phyloP scores from a whole-genome alignment of 2,797 vertebrate species.

The Galagoides demidoff region DNA sequence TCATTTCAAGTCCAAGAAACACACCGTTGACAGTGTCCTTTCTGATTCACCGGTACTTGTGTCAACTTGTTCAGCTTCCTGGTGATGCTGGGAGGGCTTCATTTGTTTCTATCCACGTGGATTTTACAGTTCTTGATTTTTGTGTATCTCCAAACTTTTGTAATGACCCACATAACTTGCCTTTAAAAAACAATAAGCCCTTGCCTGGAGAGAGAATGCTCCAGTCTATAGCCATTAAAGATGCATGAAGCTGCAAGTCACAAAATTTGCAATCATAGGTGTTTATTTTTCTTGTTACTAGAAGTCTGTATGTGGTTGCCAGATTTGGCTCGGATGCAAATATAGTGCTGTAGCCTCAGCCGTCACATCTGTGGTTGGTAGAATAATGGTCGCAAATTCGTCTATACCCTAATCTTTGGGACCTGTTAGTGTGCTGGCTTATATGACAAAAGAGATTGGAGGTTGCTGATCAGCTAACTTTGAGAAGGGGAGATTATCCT shows the following conservation, averaged over 20 bases:
- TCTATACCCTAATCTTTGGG: not conserved
- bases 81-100: too few species aligned
- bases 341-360: not conserved
- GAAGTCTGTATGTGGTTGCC: not conserved
- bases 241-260: not conserved
- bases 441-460: not conserved
- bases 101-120: too few species aligned
- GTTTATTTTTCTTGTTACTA: not conserved
- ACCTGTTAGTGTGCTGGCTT: not conserved
- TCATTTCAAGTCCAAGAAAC: too few species aligned
- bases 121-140: too few species aligned
- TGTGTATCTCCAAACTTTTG: too few species aligned
- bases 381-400: not conserved
- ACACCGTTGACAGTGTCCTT: too few species aligned
- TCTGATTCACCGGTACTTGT: too few species aligned
- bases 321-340: not conserved
- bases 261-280: not conserved
- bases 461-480: not conserved
- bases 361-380: not conserved
- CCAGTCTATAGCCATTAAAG: not conserved
- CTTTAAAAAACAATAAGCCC: constrained; percentile 30
- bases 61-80: too few species aligned
- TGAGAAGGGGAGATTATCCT: not conserved
- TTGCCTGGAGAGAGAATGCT: not conserved
- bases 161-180: not conserved